Conservation (phyloP, 2,797 vertebrate species). For the Anniella stebbinsi region DNA sequence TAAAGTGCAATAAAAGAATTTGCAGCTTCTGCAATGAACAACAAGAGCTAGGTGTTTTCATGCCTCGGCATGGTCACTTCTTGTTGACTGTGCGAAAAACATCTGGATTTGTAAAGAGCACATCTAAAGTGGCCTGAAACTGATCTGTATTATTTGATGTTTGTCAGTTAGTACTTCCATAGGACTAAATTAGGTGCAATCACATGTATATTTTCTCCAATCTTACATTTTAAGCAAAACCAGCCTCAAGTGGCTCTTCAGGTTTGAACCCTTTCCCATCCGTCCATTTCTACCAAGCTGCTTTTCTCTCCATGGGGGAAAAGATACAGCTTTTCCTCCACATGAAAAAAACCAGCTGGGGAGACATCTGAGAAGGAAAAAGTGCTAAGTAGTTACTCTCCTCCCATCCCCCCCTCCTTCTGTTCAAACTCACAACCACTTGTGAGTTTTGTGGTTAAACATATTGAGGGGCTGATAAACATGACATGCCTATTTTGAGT, state of each 20-base stretch:
- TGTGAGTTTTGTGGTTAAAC: background rate
- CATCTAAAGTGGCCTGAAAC: background rate
- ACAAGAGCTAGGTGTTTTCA: background rate
- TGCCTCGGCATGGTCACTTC: background rate
- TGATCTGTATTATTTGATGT: background rate
- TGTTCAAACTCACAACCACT: too few species aligned
- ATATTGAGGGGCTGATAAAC: background rate
- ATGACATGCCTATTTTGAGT: background rate
- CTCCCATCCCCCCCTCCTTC: background rate
- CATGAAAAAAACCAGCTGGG: background rate
- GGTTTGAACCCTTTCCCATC: too few species aligned
- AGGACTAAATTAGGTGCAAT: background rate
- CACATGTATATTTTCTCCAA: background rate
- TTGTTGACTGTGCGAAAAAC: background rate
- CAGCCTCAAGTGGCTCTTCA: background rate
- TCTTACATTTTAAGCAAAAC: background rate
- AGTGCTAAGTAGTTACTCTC: background rate
- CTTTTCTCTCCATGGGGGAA: background rate
- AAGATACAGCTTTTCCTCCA: background rate
- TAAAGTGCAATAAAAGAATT: background rate
- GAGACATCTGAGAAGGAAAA: background rate
- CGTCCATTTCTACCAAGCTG: too few species aligned
- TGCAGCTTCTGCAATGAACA: background rate
- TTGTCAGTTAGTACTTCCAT: background rate
- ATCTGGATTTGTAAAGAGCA: background rate